Percentiles rank a stretch among this genome's conserved stretches.
Conservation (phyloP, 2,797 vertebrate species). For the Hippoglossus hippoglossus region DNA sequence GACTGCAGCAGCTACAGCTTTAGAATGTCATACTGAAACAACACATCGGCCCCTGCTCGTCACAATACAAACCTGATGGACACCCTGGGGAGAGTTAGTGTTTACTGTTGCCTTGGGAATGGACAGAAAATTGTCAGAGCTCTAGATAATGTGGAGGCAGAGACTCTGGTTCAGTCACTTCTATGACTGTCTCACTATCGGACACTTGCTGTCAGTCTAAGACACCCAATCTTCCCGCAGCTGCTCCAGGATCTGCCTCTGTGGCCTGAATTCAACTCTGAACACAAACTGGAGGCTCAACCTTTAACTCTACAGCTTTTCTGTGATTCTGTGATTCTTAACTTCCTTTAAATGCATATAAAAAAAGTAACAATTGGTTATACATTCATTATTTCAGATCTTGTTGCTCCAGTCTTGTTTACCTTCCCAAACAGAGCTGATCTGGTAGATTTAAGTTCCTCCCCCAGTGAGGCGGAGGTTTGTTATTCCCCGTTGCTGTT, state of each 20-base stretch:
- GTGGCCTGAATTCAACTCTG: neutral
- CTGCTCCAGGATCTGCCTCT: constrained; percentile 10
- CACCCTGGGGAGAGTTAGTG: too few relatives aligned
- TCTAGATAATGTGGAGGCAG: too few relatives aligned
- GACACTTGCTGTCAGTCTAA: neutral
- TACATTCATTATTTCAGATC: neutral
- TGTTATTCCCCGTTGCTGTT: too few relatives aligned
- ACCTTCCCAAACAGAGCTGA: constrained; percentile 26
- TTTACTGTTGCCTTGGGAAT: neutral
- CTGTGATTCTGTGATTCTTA: neutral
- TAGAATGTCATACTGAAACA: neutral
- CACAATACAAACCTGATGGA: neutral
- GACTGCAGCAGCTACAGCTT: constrained; percentile 1
- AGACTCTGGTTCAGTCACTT: neutral
- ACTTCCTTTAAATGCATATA: neutral
- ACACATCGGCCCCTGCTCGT: neutral
- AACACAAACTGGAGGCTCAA: neutral
- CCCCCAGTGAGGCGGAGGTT: neutral
- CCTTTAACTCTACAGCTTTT: neutral
- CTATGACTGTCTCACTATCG: neutral
- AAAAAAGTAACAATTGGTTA: neutral
- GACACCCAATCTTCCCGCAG: neutral
- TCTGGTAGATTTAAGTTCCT: neutral
- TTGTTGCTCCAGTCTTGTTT: constrained; percentile 18
- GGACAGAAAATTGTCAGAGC: too few relatives aligned